Percentiles rank a stretch among this genome's conserved stretches.
phyloP scores from a whole-genome alignment of 2,797 vertebrate genomes.

The Eidolon dupreanum region DNA sequence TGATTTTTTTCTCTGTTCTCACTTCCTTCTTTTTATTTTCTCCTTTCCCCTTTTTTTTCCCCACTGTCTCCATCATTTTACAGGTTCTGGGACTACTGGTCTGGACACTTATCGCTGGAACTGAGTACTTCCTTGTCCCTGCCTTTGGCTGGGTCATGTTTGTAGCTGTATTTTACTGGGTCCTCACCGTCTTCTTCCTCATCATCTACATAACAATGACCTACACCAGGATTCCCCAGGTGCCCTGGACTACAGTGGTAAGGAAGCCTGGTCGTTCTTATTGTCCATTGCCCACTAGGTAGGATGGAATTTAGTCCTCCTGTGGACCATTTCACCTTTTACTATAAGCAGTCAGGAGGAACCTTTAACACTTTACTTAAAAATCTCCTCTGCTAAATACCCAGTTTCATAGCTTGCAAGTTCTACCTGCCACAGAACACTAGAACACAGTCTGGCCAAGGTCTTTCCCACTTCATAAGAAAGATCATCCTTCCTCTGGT shows the following conservation, averaged over 20 bases:
- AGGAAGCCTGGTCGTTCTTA: conserved; percentile 57
- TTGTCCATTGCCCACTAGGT: not conserved
- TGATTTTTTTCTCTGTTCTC: not conserved
- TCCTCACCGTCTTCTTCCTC: conserved; percentile 92
- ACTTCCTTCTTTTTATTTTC: not conserved
- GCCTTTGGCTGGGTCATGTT: conserved; percentile 95
- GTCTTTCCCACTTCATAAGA: not conserved
- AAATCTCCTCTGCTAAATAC: not conserved
- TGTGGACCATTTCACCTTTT: not conserved
- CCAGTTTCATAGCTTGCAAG: not conserved
- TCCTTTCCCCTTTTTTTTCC: not conserved
- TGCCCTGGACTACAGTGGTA: conserved; percentile 94
- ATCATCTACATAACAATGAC: conserved; percentile 92
- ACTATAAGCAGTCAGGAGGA: not conserved
- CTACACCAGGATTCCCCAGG: conserved; percentile 90
- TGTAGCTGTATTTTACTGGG: conserved; percentile 92
- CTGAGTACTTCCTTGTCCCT: conserved; percentile 91
- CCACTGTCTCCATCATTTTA: not conserved
- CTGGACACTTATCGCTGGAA: conserved; percentile 94
- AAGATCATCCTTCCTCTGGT: not conserved
- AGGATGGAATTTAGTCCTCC: not conserved
- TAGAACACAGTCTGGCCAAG: not conserved
- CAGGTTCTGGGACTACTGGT: conserved; percentile 94
- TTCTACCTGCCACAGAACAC: not conserved
- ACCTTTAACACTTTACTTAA: not conserved